Evolutionary conservation across 1,140 invertebrate genomes (phyloP).

Genomic region (Sminthurides bifidus): DNA sequence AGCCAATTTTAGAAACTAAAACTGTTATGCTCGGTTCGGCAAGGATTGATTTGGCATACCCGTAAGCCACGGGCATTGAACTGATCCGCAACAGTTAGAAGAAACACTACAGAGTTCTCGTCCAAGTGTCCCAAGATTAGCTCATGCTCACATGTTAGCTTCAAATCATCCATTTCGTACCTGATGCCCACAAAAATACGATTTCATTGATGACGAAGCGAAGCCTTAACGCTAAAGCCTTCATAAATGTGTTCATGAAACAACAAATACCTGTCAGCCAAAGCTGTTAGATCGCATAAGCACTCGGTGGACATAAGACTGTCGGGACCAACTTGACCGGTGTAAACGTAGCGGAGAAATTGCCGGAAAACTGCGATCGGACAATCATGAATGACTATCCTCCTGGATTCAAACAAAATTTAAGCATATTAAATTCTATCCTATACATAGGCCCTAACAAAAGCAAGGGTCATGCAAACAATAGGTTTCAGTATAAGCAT

Average conservation of each 20-base stretch:
- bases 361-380: conserved; percentile 48
- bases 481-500: no score
- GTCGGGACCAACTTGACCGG: conserved; percentile 39
- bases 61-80: conserved; percentile 48
- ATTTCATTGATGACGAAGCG: neutral
- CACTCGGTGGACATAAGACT: conserved; percentile 44
- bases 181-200: conserved; percentile 29
- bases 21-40: no score
- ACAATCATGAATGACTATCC: conserved; percentile 54
- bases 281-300: conserved; percentile 49
- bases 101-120: conserved; percentile 50
- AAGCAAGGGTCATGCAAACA: no score
- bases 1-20: no score
- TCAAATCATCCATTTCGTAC: conserved; percentile 46
- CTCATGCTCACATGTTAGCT: conserved; percentile 49
- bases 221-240: neutral
- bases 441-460: no score
- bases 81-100: conserved; percentile 53
- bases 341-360: conserved; percentile 53
- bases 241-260: neutral
- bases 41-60: no score
- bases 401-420: conserved; percentile 39
- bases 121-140: conserved; percentile 46
- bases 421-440: no score
- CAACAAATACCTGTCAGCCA: conserved; percentile 37